A percentile compares a stretch with the other conserved stretches of the same genome.
phyloP scores from a whole-genome alignment of 2,797 vertebrate species.

The Melanotaenia maccullochi region DNA sequence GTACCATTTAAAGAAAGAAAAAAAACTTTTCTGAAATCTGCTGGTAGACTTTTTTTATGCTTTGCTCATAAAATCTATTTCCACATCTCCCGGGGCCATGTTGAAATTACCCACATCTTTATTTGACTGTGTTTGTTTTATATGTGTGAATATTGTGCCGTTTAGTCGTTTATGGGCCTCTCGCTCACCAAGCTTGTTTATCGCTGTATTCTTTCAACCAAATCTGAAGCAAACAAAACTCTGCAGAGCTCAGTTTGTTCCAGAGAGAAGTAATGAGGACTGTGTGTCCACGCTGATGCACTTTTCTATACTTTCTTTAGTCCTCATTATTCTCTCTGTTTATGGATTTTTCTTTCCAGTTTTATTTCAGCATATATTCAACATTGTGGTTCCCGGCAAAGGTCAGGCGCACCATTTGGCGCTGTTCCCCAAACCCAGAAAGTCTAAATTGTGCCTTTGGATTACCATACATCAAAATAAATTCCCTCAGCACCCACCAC shows the following conservation, averaged over 20 bases:
- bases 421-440: constrained; percentile 60
- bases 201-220: constrained; percentile 45
- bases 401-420: constrained; percentile 74
- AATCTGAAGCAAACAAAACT: constrained; percentile 45
- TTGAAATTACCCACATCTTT: constrained; percentile 72
- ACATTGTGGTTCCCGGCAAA: constrained; percentile 60
- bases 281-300: constrained; percentile 43
- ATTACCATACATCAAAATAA: constrained; percentile 80
- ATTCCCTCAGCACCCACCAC: constrained; percentile 71
- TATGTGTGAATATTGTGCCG: constrained; percentile 76
- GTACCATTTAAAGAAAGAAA: constrained; percentile 64
- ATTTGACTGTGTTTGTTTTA: constrained; percentile 78
- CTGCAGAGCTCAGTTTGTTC: constrained; percentile 32
- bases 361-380: constrained; percentile 60
- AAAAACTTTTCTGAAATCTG: constrained; percentile 73
- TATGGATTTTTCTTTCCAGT: constrained; percentile 52
- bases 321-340: constrained; percentile 59
- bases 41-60: constrained; percentile 72
- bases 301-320: constrained; percentile 45
- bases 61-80: constrained; percentile 79
- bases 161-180: constrained; percentile 68
- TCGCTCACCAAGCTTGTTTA: constrained; percentile 63
- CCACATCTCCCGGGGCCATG: constrained; percentile 71
- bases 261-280: constrained; percentile 44
- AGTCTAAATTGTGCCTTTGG: constrained; percentile 78